phyloP scores from a whole-genome alignment of 1,140 invertebrate species.

The Drosophila ficusphila region DNA sequence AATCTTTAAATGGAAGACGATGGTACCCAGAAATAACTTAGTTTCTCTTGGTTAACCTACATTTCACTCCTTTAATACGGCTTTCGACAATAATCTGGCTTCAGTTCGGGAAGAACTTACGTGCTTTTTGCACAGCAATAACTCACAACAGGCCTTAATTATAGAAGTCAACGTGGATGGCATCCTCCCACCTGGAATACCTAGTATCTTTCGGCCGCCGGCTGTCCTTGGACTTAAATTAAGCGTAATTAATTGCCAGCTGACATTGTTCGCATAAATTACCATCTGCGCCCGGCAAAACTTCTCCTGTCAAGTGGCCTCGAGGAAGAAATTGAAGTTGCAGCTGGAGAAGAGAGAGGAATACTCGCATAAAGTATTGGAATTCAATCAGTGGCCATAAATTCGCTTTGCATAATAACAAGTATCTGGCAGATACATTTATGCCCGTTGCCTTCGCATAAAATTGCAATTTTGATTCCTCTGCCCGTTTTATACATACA shows the following conservation, averaged over 20 bases:
- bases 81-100: background rate
- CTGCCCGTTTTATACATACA: constrained; percentile 24
- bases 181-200: background rate
- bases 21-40: too few species aligned
- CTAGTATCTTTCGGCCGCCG: constrained; percentile 13
- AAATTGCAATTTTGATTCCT: constrained; percentile 73
- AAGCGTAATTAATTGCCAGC: constrained; percentile 69
- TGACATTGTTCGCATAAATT: constrained; percentile 61
- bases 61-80: background rate
- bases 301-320: constrained; percentile 19
- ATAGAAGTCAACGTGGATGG: constrained; percentile 50
- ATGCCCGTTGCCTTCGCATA: constrained; percentile 45
- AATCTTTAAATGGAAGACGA: too few species aligned
- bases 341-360: background rate
- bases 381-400: constrained; percentile 70
- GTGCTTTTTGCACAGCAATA: constrained; percentile 21
- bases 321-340: constrained; percentile 7
- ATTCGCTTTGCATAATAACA: constrained; percentile 64
- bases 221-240: constrained; percentile 13
- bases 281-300: constrained; percentile 12
- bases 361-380: constrained; percentile 40
- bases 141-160: constrained; percentile 65
- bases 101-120: background rate
- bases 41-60: too few species aligned
- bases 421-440: constrained; percentile 57